Conservation (phyloP, 2,888 invertebrate species). For the Cylindroiulus punctatus region DNA sequence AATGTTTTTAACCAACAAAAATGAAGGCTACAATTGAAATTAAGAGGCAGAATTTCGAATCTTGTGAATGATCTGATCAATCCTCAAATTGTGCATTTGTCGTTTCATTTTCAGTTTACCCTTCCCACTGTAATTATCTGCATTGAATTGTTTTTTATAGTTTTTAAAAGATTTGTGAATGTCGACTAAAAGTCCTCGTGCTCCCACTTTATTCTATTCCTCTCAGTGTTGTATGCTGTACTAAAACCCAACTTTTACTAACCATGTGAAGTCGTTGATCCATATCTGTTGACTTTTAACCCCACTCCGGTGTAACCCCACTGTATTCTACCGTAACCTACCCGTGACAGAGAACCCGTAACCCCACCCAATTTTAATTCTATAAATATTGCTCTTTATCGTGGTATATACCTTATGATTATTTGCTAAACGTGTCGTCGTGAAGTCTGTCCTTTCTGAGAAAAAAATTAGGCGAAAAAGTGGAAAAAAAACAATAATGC, state of each 20-base stretch:
- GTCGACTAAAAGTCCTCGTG: not conserved
- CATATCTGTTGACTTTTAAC: not conserved
- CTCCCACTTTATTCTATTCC: not conserved
- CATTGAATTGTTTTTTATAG: not conserved
- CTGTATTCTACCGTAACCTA: not conserved
- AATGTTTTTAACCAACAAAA: no score
- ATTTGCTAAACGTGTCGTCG: not conserved
- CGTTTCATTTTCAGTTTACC: not conserved
- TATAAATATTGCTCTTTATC: slow-evolving; percentile 18
- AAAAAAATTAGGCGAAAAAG: not conserved
- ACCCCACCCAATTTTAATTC: not conserved
- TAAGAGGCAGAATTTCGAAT: no score
- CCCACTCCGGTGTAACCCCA: not conserved
- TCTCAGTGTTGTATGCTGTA: not conserved
- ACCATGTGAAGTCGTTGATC: not conserved
- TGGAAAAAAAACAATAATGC: slow-evolving; percentile 7
- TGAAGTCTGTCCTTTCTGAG: not conserved
- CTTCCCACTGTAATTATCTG: not conserved
- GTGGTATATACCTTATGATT: not conserved
- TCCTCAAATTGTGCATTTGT: not conserved
- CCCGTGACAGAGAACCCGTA: not conserved
- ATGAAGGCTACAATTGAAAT: no score
- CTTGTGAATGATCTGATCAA: not conserved
- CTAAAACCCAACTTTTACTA: slow-evolving; percentile 1
- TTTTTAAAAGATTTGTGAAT: not conserved